A percentile compares a stretch with the other conserved stretches of the same genome.
Conservation (phyloP, 64 coral and sea anemone species). For the Montipora cactus region DNA sequence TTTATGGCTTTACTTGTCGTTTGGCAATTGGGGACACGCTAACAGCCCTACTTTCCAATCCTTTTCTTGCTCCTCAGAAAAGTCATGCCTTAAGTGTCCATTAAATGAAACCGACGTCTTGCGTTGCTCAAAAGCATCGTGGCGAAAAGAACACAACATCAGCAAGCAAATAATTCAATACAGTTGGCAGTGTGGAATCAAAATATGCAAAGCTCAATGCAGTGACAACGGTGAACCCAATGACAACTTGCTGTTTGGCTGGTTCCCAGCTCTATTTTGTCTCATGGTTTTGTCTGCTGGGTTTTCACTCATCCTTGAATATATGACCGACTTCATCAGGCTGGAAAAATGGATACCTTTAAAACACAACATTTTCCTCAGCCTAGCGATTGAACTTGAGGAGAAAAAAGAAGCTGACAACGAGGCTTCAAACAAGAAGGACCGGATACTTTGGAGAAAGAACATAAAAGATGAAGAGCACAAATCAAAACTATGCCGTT, state of each 20-base stretch:
- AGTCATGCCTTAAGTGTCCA: not conserved
- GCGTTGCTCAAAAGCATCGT: not conserved
- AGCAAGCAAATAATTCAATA: not conserved
- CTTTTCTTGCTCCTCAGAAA: not conserved
- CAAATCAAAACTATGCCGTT: not conserved
- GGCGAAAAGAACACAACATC: not conserved
- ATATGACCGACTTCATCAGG: constrained; percentile 13
- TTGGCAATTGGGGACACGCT: not conserved
- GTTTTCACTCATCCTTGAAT: not conserved
- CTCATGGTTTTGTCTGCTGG: not conserved
- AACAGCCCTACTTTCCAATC: not conserved
- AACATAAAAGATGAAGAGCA: not conserved
- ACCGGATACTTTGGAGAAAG: not conserved
- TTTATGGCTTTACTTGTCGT: constrained; percentile 11
- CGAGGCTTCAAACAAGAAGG: constrained; percentile 1
- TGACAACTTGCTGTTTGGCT: not conserved
- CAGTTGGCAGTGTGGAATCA: not conserved
- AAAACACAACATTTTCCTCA: constrained; percentile 13
- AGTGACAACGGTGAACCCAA: not conserved
- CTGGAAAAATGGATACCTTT: constrained; percentile 3
- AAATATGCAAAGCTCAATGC: constrained; percentile 1
- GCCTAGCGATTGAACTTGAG: constrained; percentile 3
- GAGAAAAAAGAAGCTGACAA: not conserved
- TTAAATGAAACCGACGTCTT: constrained; percentile 4
- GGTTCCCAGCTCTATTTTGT: not conserved